phyloP scores from a whole-genome alignment of 2,888 invertebrate genomes.

The Digitonthophagus gazella region DNA sequence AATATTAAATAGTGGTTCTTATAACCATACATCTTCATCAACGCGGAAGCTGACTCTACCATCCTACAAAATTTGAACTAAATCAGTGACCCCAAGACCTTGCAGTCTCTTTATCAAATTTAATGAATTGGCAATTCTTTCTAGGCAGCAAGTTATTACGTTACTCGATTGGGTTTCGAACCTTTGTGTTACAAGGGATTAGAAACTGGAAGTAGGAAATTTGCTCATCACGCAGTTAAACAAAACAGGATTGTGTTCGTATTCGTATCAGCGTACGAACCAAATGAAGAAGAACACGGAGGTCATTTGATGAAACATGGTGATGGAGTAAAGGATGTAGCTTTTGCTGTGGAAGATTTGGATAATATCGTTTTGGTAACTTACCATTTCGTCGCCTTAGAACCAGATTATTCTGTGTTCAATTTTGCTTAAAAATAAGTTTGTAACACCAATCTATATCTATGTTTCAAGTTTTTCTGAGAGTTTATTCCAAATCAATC shows the following conservation, averaged over 20 bases:
- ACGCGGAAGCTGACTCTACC: no score
- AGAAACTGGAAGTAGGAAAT: slow-evolving; percentile 87
- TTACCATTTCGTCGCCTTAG: no score
- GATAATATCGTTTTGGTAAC: slow-evolving; percentile 76
- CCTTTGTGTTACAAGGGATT: slow-evolving; percentile 90
- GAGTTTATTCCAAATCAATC: no score
- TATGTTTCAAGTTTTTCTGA: no score
- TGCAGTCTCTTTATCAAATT: neutral
- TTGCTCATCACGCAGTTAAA: slow-evolving; percentile 81
- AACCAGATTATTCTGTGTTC: no score
- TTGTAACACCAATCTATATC: no score
- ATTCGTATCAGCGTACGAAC: slow-evolving; percentile 86
- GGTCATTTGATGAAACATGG: slow-evolving; percentile 85
- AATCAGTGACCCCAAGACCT: no score
- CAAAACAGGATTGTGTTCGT: slow-evolving; percentile 94
- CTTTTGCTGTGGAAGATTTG: slow-evolving; percentile 91
- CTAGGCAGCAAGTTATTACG: slow-evolving; percentile 87
- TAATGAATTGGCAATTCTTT: neutral
- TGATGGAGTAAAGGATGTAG: slow-evolving; percentile 95
- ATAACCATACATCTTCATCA: no score
- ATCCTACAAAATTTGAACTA: no score
- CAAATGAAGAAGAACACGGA: slow-evolving; percentile 73
- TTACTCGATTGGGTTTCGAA: slow-evolving; percentile 89
- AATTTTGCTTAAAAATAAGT: no score
- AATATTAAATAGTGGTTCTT: no score